Base-by-base conservation (phyloP, 1,140 invertebrate genomes). In the Harpegnathos saltator region DNA sequence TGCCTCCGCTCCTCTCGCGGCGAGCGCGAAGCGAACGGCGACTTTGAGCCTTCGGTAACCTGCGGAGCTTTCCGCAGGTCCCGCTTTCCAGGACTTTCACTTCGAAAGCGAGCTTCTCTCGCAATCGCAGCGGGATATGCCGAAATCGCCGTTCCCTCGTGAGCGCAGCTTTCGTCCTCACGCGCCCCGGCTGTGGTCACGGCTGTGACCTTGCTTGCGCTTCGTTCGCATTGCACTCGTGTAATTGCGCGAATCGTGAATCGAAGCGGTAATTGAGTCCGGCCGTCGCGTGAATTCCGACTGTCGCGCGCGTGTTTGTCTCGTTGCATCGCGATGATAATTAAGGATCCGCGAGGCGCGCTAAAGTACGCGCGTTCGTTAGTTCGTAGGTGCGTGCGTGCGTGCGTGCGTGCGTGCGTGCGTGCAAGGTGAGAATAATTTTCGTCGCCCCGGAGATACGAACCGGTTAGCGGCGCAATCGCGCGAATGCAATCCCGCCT, bases 341-440 rank as follows among this genome's bases (percentile, higher is more conserved):
- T 88, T 88, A 88, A 84, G 73, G 81, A 74, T 86, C 69, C 54
- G 19, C 54, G 22, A 50, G 22, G 69, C 38, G 69, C 56, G 52
- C n/a, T n/a, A n/a, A n/a, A n/a, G n/a, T n/a, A n/a, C n/a, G n/a
- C n/a, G n/a, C n/a, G n/a, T n/a, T n/a, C n/a, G n/a, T n/a, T n/a
- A n/a, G n/a, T n/a, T n/a, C n/a, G n/a, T n/a, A 19, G 54, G 71
- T 50, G 66, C 17, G 56, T 77, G 58, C 48, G 66, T 19, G 54
- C 38, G 44, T 5, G 1, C 61, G 71, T 61, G 65, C 17, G 56
- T 83, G 61, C 48, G 66, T 26, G 59, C 38, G 44, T 48, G 68
- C 48, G 44, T 52, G 58, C 78, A 66, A 73, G 73, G 72, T 33
- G 85, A 74, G 85, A 88, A 88, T 87, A 87, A 87, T 88, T 88